Evolutionary conservation across 2,113 vertebrate species (phyloP).

Genomic region (Macquaria ambigua): DNA sequence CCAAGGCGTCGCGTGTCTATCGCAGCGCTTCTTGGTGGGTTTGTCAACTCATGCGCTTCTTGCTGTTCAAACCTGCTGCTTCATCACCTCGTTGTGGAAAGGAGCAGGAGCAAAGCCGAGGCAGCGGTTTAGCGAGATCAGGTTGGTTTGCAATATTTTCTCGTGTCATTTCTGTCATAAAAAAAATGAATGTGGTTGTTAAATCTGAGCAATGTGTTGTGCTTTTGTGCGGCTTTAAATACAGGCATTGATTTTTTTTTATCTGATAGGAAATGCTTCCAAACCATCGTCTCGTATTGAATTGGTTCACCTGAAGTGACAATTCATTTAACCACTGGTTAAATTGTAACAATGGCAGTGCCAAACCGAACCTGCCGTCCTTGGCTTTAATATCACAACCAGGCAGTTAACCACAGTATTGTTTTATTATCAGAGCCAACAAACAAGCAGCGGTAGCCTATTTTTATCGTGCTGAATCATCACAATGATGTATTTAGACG

Average conservation of each 20-base stretch:
- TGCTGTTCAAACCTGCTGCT: conserved; percentile 81
- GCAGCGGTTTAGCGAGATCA: conserved; percentile 74
- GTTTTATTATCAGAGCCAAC: conserved; percentile 35
- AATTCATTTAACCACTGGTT: conserved; percentile 68
- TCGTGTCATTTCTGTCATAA: conserved; percentile 37
- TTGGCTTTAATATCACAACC: conserved; percentile 45
- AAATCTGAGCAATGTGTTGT: not conserved
- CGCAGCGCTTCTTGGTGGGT: conserved; percentile 45
- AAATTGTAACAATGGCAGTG: conserved; percentile 66
- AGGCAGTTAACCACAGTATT: conserved; percentile 30
- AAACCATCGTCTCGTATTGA: conserved; percentile 41
- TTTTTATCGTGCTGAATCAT: conserved; percentile 83
- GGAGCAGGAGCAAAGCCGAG: conserved; percentile 70
- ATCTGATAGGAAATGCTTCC: conserved; percentile 21
- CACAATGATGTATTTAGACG: conserved; percentile 77
- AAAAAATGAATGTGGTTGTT: conserved; percentile 2
- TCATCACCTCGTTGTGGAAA: conserved; percentile 78
- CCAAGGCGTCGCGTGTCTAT: conserved; percentile 18
- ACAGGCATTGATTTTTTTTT: conserved; percentile 14
- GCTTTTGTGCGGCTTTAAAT: conserved; percentile 3
- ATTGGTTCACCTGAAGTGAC: conserved; percentile 76
- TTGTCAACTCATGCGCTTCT: conserved; percentile 79
- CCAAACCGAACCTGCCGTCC: conserved; percentile 54
- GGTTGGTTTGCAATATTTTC: conserved; percentile 71
- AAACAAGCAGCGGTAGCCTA: conserved; percentile 47